phyloP scores from a whole-genome alignment of 2,113 vertebrate genomes.

The Chlorodrepanis virens region DNA sequence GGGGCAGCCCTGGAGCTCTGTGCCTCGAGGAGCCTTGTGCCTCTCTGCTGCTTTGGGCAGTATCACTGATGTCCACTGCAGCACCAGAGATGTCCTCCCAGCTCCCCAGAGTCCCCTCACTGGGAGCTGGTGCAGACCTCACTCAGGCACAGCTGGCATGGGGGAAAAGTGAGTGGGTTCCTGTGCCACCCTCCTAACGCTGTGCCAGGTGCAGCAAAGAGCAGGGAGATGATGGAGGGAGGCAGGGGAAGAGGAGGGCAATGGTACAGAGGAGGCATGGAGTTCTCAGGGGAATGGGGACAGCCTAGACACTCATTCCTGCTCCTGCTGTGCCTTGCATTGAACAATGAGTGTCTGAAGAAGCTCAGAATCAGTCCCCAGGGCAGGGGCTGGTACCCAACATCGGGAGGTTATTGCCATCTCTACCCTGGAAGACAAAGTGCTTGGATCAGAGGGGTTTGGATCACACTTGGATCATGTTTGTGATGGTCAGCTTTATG shows the following conservation, averaged over 20 bases:
- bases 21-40: not conserved
- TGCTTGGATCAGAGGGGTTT: not conserved
- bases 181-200: not conserved
- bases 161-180: not conserved
- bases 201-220: not conserved
- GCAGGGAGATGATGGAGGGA: not conserved
- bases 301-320: not conserved
- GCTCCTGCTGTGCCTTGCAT: not conserved
- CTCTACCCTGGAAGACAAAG: not conserved
- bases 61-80: not conserved
- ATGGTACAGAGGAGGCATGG: not conserved
- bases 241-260: not conserved
- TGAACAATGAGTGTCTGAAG: not conserved
- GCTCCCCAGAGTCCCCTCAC: fast-evolving
- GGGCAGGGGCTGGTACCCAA: not conserved
- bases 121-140: not conserved
- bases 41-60: not conserved
- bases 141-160: not conserved
- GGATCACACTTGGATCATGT: not conserved
- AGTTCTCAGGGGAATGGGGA: not conserved
- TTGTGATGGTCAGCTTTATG: not conserved
- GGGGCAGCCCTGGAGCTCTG: not conserved
- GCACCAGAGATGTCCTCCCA: not conserved
- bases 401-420: not conserved
- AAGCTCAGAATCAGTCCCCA: not conserved